A percentile compares a stretch with the other conserved stretches of the same genome.
These are phyloP conservation scores for Leuciscus waleckii DNA, from an alignment of 2,797 vertebrate species.

Conservation along the genomic window DNA sequence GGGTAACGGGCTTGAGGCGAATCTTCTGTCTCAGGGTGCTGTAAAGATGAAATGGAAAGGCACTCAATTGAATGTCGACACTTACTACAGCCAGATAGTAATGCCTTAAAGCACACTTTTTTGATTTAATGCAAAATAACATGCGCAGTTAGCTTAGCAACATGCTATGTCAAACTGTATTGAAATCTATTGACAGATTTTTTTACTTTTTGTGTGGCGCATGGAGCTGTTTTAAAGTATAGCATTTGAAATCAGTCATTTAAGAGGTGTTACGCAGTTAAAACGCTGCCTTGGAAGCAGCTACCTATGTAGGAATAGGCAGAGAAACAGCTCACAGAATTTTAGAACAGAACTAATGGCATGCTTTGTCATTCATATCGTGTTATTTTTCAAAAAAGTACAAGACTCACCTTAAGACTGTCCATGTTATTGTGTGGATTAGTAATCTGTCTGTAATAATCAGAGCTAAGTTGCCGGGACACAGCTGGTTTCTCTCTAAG, in stretches of 20 bases:
- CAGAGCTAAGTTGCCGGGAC: slow-evolving; percentile 63
- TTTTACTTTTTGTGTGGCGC: not conserved
- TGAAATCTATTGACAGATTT: not conserved
- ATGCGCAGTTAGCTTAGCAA: not conserved
- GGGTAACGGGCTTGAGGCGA: slow-evolving; percentile 73
- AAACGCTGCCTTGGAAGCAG: not conserved
- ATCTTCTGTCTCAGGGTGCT: slow-evolving; percentile 78
- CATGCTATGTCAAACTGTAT: not conserved
- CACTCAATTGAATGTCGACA: not conserved
- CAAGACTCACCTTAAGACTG: slow-evolving; percentile 73
- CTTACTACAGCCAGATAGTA: not conserved
- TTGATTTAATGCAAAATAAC: not conserved
- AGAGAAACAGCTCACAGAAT: not conserved
- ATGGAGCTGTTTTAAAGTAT: not conserved
- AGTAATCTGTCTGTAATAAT: slow-evolving; percentile 79
- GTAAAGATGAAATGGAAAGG: slow-evolving; percentile 35
- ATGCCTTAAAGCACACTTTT: not conserved
- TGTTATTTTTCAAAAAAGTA: slow-evolving; percentile 6
- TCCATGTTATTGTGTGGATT: slow-evolving; percentile 73
- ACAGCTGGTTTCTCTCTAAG: slow-evolving; percentile 65
- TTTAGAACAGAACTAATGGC: not conserved
- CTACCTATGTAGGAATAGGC: not conserved
- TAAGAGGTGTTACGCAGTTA: not conserved
- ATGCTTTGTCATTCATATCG: not conserved
- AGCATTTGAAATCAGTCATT: not conserved